Conservation (phyloP, 35 echinoderm and acorn worm genomes). For the Heliocidaris tuberculata region DNA sequence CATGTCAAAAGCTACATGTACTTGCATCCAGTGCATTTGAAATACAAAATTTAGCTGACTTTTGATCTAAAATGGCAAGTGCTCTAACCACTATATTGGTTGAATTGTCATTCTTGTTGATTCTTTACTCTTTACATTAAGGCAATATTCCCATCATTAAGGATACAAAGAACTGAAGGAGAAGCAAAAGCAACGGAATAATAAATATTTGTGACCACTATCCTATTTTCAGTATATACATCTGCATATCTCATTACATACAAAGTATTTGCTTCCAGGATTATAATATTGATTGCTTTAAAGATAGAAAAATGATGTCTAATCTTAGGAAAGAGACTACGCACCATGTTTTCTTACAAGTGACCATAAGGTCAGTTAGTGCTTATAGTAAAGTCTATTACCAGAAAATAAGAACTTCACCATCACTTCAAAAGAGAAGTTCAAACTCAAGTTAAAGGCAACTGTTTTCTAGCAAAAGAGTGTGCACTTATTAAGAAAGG, state of each 20-base stretch:
- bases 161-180: not conserved
- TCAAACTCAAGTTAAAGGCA: conserved; percentile 30
- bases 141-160: not conserved
- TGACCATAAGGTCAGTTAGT: not conserved
- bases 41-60: not conserved
- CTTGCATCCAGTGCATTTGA: too few species aligned
- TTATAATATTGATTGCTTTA: not conserved
- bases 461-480: conserved; percentile 32
- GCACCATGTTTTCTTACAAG: not conserved
- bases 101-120: not conserved
- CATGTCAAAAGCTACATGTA: too few species aligned
- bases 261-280: conserved; percentile 4
- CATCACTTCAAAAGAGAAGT: conserved; percentile 24
- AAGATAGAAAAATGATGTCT: not conserved
- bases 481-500: conserved; percentile 27
- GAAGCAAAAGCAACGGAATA: not conserved
- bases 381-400: not conserved
- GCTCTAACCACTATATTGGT: not conserved
- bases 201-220: conserved; percentile 5
- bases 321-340: not conserved
- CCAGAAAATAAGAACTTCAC: not conserved
- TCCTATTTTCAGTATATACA: not conserved
- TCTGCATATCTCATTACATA: conserved; percentile 4
- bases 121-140: not conserved
- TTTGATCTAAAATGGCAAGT: not conserved